These are phyloP conservation scores for Eufriesea mexicana DNA, from an alignment of 1,140 invertebrate species.

Conservation along the genomic window DNA sequence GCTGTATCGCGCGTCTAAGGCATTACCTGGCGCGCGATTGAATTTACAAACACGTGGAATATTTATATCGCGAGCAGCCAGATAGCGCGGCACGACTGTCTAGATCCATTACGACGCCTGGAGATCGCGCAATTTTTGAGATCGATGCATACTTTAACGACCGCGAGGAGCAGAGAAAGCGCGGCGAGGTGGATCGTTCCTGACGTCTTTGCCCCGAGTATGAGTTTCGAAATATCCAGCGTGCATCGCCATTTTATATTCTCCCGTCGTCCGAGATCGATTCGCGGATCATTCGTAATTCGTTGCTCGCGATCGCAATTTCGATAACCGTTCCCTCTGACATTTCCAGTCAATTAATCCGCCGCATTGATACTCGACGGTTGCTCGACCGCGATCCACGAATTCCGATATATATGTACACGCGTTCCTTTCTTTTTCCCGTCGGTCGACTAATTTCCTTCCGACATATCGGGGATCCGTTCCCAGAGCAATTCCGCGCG, in stretches of 20 bases:
- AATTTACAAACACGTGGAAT: slow-evolving; percentile 53
- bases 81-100: background rate
- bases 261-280: background rate
- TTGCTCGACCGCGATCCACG: background rate
- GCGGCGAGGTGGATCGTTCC: background rate
- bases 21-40: slow-evolving; percentile 56
- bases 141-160: slow-evolving; percentile 15
- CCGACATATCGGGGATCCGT: background rate
- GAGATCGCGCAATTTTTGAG: slow-evolving; percentile 18
- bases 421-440: background rate
- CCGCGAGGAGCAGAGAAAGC: background rate
- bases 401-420: background rate
- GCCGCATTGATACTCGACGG: background rate
- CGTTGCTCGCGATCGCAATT: background rate
- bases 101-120: background rate
- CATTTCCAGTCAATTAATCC: background rate
- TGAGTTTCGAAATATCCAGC: background rate
- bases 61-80: slow-evolving; percentile 31
- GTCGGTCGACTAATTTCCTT: background rate
- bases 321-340: background rate
- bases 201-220: background rate
- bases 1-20: slow-evolving; percentile 51
- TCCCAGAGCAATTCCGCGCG: background rate
- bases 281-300: background rate
- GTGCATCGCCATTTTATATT: background rate